Evolutionary conservation across 2,888 invertebrate genomes (phyloP).

Genomic region (Scaptodrosophila latifasciaeformis): DNA sequence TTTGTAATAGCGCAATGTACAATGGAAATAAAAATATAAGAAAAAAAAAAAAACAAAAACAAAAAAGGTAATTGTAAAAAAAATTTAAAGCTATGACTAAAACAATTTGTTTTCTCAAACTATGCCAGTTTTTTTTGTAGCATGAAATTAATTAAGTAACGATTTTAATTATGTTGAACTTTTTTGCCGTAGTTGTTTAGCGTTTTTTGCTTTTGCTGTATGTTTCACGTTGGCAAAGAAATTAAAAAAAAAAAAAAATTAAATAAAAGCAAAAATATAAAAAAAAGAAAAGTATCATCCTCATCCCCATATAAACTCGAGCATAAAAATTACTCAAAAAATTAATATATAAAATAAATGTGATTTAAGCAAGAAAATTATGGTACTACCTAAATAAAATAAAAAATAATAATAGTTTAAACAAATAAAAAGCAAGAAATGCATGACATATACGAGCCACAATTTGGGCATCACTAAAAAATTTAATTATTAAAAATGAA

Average conservation of each 20-base stretch:
- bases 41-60: no score
- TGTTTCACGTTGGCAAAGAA: slow-evolving; percentile 31
- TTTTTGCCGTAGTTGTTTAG: slow-evolving; percentile 47
- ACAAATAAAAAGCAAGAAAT: slow-evolving; percentile 21
- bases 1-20: slow-evolving; percentile 60
- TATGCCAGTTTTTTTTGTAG: slow-evolving; percentile 45
- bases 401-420: slow-evolving; percentile 8
- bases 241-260: slow-evolving; percentile 8
- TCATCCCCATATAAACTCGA: slow-evolving; percentile 55
- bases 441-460: slow-evolving; percentile 22
- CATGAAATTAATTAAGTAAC: slow-evolving; percentile 54
- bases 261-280: neutral
- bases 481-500: slow-evolving; percentile 24
- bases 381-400: slow-evolving; percentile 45
- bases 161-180: slow-evolving; percentile 52
- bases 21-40: slow-evolving; percentile 15
- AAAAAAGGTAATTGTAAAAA: slow-evolving; percentile 4
- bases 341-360: slow-evolving; percentile 52
- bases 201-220: slow-evolving; percentile 51
- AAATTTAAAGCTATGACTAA: slow-evolving; percentile 21
- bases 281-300: slow-evolving; percentile 29
- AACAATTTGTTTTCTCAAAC: slow-evolving; percentile 35
- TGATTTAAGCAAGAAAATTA: slow-evolving; percentile 59
- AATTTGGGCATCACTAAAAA: neutral
- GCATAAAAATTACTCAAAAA: slow-evolving; percentile 57